phyloP scores from a whole-genome alignment of 2,888 invertebrate species.

The Scaptodrosophila latifasciaeformis region DNA sequence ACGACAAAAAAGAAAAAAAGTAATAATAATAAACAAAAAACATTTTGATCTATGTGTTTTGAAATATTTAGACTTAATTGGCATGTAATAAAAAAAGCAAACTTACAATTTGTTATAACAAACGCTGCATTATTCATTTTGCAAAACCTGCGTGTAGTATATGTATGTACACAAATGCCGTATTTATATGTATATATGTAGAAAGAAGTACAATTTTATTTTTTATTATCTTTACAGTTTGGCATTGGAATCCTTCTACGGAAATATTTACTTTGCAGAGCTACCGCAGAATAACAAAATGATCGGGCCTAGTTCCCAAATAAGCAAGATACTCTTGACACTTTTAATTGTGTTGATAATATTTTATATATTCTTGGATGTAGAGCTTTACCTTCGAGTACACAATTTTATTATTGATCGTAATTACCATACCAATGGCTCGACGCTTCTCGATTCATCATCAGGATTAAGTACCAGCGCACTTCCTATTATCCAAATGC shows the following conservation, averaged over 20 bases:
- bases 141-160: no score
- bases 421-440: conserved; percentile 72
- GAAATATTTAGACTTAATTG: no score
- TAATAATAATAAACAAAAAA: no score
- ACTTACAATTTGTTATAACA: no score
- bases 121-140: no score
- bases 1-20: no score
- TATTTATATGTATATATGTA: no score
- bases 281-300: conserved; percentile 76
- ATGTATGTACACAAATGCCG: no score
- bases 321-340: conserved; percentile 81
- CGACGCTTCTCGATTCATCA: conserved; percentile 35
- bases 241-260: not conserved
- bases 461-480: conserved; percentile 18
- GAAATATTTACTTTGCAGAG: conserved; percentile 33
- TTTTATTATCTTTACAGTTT: not conserved
- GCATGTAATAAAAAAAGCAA: no score
- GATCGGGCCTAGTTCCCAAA: conserved; percentile 84
- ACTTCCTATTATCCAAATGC: conserved; percentile 13
- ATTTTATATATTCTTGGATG: conserved; percentile 85
- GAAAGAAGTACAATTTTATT: not conserved
- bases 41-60: no score
- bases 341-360: conserved; percentile 78
- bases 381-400: conserved; percentile 82
- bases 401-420: conserved; percentile 81